These are phyloP conservation scores for Aquatica leii DNA, from an alignment of 2,888 invertebrate species.

Conservation along the genomic window DNA sequence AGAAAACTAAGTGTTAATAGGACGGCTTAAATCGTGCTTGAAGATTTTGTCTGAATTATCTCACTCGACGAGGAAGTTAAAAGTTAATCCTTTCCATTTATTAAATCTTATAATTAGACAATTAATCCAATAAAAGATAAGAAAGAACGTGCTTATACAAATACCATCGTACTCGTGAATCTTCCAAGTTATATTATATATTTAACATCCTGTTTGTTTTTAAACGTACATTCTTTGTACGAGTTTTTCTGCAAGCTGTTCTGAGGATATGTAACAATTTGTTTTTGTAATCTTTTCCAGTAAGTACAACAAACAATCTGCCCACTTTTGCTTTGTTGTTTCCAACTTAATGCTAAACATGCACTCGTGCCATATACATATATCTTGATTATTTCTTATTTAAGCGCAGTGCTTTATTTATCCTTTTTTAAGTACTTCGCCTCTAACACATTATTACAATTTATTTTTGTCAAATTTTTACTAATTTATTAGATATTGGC, in stretches of 20 bases:
- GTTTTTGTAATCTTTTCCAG: no score
- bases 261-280: no score
- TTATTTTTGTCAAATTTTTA: no score
- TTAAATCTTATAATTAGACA: constrained; percentile 37
- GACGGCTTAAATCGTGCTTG: constrained; percentile 15
- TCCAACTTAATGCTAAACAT: no score
- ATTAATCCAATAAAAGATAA: constrained; percentile 36
- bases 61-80: constrained; percentile 26
- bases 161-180: constrained; percentile 39
- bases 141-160: constrained; percentile 29
- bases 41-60: constrained; percentile 1
- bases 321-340: no score
- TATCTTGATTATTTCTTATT: no score
- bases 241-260: neutral
- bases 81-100: constrained; percentile 14
- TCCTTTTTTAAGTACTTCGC: no score
- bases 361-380: no score
- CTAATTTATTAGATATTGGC: no score
- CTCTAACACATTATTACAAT: no score
- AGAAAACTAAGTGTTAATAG: neutral
- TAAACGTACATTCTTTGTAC: neutral
- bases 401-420: no score
- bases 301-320: no score
- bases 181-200: constrained; percentile 21
- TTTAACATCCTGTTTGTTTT: constrained; percentile 18